These are phyloP conservation scores for Mystacides longicornis DNA, from an alignment of 2,888 invertebrate genomes.

Conservation along the genomic window DNA sequence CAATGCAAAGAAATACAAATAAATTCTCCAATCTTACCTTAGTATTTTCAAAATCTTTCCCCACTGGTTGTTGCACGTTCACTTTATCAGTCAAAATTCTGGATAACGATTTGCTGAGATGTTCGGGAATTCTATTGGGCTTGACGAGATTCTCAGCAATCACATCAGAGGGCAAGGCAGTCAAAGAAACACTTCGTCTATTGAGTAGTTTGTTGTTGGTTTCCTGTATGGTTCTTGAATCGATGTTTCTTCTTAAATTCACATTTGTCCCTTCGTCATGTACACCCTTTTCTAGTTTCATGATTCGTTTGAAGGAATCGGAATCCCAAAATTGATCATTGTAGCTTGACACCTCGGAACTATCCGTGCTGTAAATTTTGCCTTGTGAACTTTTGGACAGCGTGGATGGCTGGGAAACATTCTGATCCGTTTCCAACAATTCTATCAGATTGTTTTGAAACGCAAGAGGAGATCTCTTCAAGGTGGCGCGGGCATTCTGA, in stretches of 20 bases:
- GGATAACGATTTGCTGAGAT: neutral
- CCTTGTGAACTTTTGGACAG: neutral
- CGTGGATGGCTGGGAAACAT: neutral
- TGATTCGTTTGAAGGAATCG: neutral
- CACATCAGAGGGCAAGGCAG: neutral
- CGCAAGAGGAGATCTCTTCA: neutral
- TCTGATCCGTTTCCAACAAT: neutral
- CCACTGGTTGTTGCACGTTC: too few species aligned
- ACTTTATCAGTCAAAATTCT: neutral
- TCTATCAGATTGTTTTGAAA: neutral
- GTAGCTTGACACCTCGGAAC: neutral
- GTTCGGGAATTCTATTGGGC: constrained; percentile 5
- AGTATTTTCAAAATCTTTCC: too few species aligned
- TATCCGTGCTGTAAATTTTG: neutral
- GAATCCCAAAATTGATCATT: neutral
- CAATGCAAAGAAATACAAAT: too few species aligned
- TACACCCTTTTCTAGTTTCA: constrained; percentile 30
- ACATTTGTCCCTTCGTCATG: constrained; percentile 31
- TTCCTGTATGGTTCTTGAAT: too few species aligned
- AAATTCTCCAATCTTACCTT: too few species aligned
- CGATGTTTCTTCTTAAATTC: neutral
- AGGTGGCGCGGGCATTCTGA: neutral
- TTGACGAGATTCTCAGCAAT: constrained; percentile 2
- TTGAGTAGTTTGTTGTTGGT: neutral
- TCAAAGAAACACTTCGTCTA: constrained; percentile 10